phyloP scores from a whole-genome alignment of 2,797 vertebrate genomes.

The Phoeniculus purpureus region DNA sequence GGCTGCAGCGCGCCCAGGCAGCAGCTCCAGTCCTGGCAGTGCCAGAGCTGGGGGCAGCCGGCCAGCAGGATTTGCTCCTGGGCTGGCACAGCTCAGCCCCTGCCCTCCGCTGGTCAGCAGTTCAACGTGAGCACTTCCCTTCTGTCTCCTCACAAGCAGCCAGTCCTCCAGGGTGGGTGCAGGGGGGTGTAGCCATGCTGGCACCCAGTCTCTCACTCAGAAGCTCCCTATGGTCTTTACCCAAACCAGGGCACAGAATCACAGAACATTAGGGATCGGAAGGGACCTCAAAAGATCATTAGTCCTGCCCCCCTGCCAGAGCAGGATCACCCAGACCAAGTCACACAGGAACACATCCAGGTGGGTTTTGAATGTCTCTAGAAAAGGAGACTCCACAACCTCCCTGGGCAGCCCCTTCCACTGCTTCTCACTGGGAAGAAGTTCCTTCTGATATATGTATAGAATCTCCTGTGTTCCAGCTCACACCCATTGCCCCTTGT shows the following conservation, averaged over 20 bases:
- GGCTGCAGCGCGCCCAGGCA: rapidly evolving
- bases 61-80: rapidly evolving
- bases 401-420: too few species aligned
- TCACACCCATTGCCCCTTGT: too few species aligned
- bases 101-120: neutral
- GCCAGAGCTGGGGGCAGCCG: rapidly evolving
- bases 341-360: too few species aligned
- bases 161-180: rapidly evolving
- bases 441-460: too few species aligned
- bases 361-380: too few species aligned
- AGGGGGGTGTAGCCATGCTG: neutral
- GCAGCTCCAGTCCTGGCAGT: neutral
- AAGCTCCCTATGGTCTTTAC: neutral
- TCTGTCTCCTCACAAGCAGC: neutral
- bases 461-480: too few species aligned
- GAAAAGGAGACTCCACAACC: too few species aligned
- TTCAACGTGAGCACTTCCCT: rapidly evolving
- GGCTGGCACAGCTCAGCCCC: neutral
- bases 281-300: too few species aligned
- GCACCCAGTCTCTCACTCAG: neutral
- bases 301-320: too few species aligned
- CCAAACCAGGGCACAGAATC: neutral
- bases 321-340: too few species aligned
- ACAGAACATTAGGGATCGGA: too few species aligned
- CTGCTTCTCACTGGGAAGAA: too few species aligned